Evolutionary conservation across 2,888 invertebrate genomes (phyloP), one percentile per base, ranked within the genome.

Genomic region (Eupeodes luniger): DNA sequence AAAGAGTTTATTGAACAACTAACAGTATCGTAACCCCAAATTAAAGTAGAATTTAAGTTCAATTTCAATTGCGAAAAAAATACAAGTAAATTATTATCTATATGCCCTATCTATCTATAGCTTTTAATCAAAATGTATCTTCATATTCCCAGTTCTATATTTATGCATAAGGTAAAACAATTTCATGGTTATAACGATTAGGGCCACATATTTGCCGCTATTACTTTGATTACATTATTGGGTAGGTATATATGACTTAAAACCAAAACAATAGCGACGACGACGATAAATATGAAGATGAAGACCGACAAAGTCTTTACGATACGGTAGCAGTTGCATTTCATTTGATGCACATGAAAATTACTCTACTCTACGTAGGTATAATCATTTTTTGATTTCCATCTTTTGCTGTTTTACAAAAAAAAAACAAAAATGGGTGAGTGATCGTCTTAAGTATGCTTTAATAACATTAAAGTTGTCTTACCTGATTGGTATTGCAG

Each of bases 381-480:
- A 16, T 49, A 51, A 69, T 79, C 85, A 88, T 85, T 49, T 74
- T 66, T 47, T 40, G 6, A n/a, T 74, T 77, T 53, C 62, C 77
- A 72, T 85, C 74, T 88, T 44, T 47, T 74, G 57, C 59, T 64
- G 81, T 57, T 72, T 77, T 69, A 74, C 55, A 77, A 40, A 40
- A 40, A 40, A 40, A 40, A 40, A 5, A 40, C 5, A 40, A 40
- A 88, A 81, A 88, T 88, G 85, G 88, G 88, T 88, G 88, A 88
- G 81, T 75, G 88, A 85, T 80, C 78, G 57, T 70, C 81, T 78
- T 88, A 85, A 88, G 85, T 88, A 74, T 69, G 64, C 79, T 36
- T 61, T 27, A 47, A 67, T 51, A 36, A 36, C 36, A 49, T 64
- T 66, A 59, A 47, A 59, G 74, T 64, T 69, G 78, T 81, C 34